Percentiles rank a stretch among this genome's conserved stretches.
phyloP scores from a whole-genome alignment of 2,113 vertebrate species.

The Cyprinus carpio region DNA sequence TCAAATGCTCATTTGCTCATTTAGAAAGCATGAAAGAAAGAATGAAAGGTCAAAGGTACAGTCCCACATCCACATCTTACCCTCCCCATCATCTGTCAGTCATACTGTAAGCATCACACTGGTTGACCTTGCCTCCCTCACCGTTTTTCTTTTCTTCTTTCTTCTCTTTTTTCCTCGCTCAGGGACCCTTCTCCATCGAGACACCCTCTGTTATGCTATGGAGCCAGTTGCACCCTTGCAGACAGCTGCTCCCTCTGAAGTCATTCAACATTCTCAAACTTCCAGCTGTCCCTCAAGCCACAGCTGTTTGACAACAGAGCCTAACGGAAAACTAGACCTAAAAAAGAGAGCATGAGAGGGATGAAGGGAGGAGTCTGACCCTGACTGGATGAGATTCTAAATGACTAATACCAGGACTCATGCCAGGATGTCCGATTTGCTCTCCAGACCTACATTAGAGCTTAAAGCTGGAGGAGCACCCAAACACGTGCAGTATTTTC shows the following conservation, averaged over 20 bases:
- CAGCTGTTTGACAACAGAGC: constrained; percentile 44
- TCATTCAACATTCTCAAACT: constrained; percentile 47
- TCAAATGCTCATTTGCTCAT: background rate
- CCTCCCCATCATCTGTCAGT: constrained; percentile 26
- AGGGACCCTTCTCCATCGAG: constrained; percentile 2
- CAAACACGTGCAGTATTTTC: constrained; percentile 3
- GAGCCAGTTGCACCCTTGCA: constrained; percentile 19
- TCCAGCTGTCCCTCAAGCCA: constrained; percentile 38
- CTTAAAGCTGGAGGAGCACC: constrained; percentile 4
- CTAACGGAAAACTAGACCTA: constrained; percentile 21
- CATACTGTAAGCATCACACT: background rate
- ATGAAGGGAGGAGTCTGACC: constrained; percentile 27
- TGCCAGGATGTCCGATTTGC: constrained; percentile 35
- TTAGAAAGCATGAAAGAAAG: background rate
- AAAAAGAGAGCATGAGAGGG: background rate
- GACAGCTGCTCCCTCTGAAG: constrained; percentile 58
- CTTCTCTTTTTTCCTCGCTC: background rate
- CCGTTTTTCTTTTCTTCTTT: background rate
- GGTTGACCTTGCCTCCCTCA: background rate
- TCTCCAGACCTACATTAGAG: constrained; percentile 43
- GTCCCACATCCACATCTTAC: constrained; percentile 34
- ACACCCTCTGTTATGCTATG: constrained; percentile 50
- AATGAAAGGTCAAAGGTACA: background rate
- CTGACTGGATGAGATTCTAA: constrained; percentile 36
- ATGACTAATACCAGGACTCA: constrained; percentile 29